These are phyloP conservation scores for Cylindroiulus punctatus DNA, from an alignment of 2,888 invertebrate genomes.

Conservation along the genomic window DNA sequence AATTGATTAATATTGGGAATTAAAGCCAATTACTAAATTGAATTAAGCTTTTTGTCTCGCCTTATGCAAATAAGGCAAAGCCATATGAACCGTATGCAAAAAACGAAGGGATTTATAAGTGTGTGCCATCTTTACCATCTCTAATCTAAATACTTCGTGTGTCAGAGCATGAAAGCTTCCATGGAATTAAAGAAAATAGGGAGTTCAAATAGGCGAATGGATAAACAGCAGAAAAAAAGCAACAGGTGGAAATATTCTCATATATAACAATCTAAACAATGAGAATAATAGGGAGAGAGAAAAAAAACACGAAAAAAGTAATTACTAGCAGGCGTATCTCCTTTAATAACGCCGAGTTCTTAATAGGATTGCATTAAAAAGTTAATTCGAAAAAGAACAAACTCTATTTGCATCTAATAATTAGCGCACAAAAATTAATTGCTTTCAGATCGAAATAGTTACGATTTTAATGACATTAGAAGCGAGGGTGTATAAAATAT, in stretches of 20 bases:
- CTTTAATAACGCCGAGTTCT: conserved; percentile 33
- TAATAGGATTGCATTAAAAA: conserved; percentile 45
- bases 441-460: conserved; percentile 20
- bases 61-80: background rate
- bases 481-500: conserved; percentile 8
- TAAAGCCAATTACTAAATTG: conserved; percentile 35
- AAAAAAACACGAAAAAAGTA: conserved; percentile 17
- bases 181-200: conserved; percentile 37
- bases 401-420: conserved; percentile 34
- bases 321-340: conserved; percentile 16
- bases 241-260: conserved; percentile 46
- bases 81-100: background rate
- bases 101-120: background rate
- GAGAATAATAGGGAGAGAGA: conserved; percentile 5
- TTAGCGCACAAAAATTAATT: conserved; percentile 42
- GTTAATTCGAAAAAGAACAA: conserved; percentile 41
- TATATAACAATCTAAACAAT: conserved; percentile 3
- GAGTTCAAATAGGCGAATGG: conserved; percentile 35
- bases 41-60: conserved; percentile 31
- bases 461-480: conserved; percentile 34
- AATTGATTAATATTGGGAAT: conserved; percentile 13
- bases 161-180: conserved; percentile 39
- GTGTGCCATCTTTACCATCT: background rate
- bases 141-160: conserved; percentile 15
- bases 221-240: background rate